Evolutionary conservation across 2,113 vertebrate species (phyloP), one percentile per base, ranked within the genome.

Genomic region (Kobus ellipsiprymnus): DNA sequence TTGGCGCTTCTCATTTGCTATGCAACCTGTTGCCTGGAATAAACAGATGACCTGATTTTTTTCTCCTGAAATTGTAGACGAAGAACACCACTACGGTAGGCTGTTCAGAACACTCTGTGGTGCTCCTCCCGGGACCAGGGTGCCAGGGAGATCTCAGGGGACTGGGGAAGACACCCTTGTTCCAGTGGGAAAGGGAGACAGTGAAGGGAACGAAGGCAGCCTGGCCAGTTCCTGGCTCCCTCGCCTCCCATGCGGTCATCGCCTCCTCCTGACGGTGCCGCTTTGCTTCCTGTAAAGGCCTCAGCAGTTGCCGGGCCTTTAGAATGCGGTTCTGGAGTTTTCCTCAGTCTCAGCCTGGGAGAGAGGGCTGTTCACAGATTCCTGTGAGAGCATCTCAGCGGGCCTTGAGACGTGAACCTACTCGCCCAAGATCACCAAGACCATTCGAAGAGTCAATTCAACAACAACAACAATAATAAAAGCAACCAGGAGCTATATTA

Each of bases 11-110:
- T 52, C 81, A 17, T 83, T 91, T 36, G 25, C 30, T 2, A 21
- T 6, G 10, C n/a, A 64, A 57, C 11, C 30, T n/a, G 27, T 67
- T 97, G 95, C 89, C 92, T 89, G 33, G 91, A 94, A 96, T 48
- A 94, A 77, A 54, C 40, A 33, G 78, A 90, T 54, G 67, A 90
- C 52, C 14, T 46, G 88, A 85, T 46, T 52, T 55, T 59, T 92
- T 67, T 64, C 90, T 85, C 59, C 87, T 81, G 90, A 87, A 91
- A 94, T 10, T 14, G 2, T 30, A 92, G 67, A 33, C 9, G 29
- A 29, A 1, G 25, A 84, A 59, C 25, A n/a, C 1, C 15, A 27
- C 19, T 19, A 27, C 12, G 12, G 48, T 10, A n/a, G n/a, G 44
- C 44, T 27, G 60, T 54, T 87, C 50, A 4, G 84, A 87, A 92